phyloP scores from a whole-genome alignment of 2,797 vertebrate species.

The Dicrostonyx torquatus region DNA sequence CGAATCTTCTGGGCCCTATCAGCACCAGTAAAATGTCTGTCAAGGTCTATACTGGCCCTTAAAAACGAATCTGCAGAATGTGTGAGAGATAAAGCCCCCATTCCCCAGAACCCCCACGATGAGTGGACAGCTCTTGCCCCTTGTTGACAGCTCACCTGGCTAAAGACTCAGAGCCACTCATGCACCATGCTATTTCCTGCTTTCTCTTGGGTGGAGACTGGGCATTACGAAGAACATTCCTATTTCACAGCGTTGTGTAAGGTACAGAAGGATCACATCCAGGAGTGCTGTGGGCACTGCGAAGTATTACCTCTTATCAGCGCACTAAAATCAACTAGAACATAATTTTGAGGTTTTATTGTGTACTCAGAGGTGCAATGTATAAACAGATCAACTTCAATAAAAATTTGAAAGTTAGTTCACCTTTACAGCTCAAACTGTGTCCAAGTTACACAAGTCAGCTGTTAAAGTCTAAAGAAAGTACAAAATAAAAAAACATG shows the following conservation, averaged over 20 bases:
- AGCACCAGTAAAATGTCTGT: neutral
- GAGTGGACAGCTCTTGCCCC: neutral
- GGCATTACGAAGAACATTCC: neutral
- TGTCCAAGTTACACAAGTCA: neutral
- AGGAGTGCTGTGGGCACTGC: neutral
- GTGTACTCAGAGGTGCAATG: neutral
- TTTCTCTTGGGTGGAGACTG: neutral
- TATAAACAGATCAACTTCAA: slow-evolving; percentile 28
- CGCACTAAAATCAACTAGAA: neutral
- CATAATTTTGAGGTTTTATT: neutral
- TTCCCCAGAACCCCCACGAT: neutral
- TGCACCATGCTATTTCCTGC: neutral
- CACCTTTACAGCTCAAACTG: neutral
- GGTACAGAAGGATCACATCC: neutral
- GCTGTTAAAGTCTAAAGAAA: neutral
- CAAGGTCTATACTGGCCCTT: neutral
- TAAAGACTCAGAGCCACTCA: neutral
- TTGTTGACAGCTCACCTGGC: neutral
- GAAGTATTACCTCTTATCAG: neutral
- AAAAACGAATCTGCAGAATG: slow-evolving; percentile 3
- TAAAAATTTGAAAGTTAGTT: slow-evolving; percentile 24
- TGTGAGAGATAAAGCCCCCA: slow-evolving; percentile 6
- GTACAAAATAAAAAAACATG: neutral
- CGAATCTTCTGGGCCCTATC: neutral
- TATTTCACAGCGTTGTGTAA: neutral